Conservation (phyloP, 2,888 invertebrate species). For the Meloe dianella region DNA sequence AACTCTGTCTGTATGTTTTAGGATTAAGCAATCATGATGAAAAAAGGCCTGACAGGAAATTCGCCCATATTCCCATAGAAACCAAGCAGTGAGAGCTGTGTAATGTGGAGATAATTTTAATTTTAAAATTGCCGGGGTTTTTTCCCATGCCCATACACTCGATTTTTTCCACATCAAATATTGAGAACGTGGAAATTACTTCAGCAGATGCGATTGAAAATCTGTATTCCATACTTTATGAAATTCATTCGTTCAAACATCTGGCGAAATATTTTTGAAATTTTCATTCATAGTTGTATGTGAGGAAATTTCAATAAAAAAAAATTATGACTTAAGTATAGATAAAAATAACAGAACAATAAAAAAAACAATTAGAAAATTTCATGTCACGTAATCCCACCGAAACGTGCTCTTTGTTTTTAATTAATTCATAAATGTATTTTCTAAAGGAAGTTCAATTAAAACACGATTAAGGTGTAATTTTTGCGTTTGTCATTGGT, state of each 20-base stretch:
- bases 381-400: constrained; percentile 17
- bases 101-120: constrained; percentile 23
- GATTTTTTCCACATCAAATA: constrained; percentile 4
- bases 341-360: background rate
- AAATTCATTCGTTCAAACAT: constrained; percentile 3
- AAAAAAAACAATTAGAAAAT: constrained; percentile 15
- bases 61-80: constrained; percentile 1
- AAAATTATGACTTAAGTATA: constrained; percentile 13
- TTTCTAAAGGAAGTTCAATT: constrained; percentile 18
- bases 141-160: background rate
- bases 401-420: constrained; percentile 15
- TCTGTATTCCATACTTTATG: background rate
- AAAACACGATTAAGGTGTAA: constrained; percentile 21
- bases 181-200: background rate
- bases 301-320: background rate
- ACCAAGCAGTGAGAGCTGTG: background rate
- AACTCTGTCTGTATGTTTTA: background rate
- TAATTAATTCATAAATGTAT: constrained; percentile 26
- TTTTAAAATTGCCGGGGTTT: constrained; percentile 24
- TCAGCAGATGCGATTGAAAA: background rate
- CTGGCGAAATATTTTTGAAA: background rate
- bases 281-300: background rate
- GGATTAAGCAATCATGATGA: background rate
- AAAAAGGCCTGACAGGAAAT: constrained; percentile 1
- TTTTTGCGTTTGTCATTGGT: constrained; percentile 12